A percentile compares a stretch with the other conserved stretches of the same genome.
Evolutionary conservation across 2,113 vertebrate genomes (phyloP).

Genomic region (Pagrus major): DNA sequence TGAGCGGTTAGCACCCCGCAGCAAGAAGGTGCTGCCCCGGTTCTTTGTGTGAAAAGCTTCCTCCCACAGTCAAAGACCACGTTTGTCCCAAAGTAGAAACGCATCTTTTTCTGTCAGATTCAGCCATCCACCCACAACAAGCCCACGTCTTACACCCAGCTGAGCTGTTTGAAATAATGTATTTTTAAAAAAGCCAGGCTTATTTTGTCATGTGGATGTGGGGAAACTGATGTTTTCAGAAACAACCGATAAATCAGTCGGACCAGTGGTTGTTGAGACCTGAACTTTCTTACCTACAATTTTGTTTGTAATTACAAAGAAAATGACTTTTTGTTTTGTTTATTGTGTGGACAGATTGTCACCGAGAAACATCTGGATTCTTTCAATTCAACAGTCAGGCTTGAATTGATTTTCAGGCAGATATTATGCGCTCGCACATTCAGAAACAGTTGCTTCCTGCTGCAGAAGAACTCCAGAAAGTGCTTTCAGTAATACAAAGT

Average conservation of each 20-base stretch:
- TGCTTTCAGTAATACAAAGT: not conserved
- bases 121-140: not conserved
- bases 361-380: not conserved
- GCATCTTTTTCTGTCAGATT: conserved; percentile 18
- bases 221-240: not conserved
- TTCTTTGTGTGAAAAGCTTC: conserved; percentile 13
- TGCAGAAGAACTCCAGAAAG: not conserved
- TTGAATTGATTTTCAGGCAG: not conserved
- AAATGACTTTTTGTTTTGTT: not conserved
- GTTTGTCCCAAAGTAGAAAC: conserved; percentile 7
- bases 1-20: not conserved
- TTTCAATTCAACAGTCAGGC: not conserved
- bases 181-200: not conserved
- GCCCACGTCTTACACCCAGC: conserved; percentile 35
- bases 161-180: conserved; percentile 29
- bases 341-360: not conserved
- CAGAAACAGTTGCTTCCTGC: not conserved
- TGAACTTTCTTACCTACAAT: not conserved
- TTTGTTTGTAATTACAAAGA: not conserved
- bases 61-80: conserved; percentile 7
- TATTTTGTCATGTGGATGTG: not conserved
- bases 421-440: not conserved
- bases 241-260: not conserved
- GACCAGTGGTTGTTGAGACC: not conserved
- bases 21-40: not conserved